Percentiles rank a stretch among this genome's conserved stretches.
These are phyloP conservation scores for Seladonia tumulorum DNA, from an alignment of 2,888 invertebrate genomes.

Conservation along the genomic window DNA sequence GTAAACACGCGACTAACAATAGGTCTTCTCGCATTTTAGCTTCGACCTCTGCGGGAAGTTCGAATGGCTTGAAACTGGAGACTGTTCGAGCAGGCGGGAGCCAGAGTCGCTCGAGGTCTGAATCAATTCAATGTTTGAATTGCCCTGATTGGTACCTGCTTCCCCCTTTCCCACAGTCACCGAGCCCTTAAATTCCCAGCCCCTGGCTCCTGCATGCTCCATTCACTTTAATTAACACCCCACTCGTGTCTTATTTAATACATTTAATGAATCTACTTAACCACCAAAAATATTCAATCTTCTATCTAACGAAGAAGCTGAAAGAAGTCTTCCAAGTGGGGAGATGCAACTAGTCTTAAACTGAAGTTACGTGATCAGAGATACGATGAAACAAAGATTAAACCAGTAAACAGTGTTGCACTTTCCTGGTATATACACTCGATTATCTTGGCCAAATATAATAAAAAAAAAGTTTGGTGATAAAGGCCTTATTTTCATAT, in stretches of 20 bases:
- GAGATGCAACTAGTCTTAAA: background rate
- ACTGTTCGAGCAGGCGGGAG: slow-evolving; percentile 4
- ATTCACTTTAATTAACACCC: background rate
- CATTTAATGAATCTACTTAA: background rate
- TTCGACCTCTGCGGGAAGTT: background rate
- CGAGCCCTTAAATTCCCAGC: background rate
- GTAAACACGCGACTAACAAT: background rate
- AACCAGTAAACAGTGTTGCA: background rate
- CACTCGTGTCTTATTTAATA: background rate
- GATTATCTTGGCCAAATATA: no score
- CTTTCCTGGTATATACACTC: background rate
- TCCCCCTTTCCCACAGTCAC: background rate
- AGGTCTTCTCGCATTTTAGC: background rate
- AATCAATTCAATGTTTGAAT: background rate
- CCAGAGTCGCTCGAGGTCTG: background rate
- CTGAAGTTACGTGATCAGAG: no score
- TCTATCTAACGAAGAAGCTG: background rate
- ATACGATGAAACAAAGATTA: background rate
- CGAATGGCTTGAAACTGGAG: background rate
- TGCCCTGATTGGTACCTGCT: background rate
- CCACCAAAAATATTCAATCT: background rate
- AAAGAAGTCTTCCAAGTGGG: background rate
- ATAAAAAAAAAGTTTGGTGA: no score
- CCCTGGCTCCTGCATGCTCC: background rate
- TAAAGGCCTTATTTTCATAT: no score